Evolutionary conservation across 2,797 vertebrate species (phyloP).

Genomic region (Sebastes umbrosus): DNA sequence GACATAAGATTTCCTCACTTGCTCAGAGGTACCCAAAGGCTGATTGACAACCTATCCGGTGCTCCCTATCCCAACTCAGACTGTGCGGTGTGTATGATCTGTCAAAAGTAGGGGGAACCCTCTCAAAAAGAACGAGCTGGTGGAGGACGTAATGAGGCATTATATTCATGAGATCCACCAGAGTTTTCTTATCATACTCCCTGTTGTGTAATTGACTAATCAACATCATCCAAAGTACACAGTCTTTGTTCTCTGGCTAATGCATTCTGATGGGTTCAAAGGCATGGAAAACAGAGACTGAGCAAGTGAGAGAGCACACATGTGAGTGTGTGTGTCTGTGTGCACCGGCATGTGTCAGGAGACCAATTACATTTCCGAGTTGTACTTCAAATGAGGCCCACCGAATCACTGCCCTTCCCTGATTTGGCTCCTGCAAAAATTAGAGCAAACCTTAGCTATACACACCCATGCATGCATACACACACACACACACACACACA

Average conservation of each 20-base stretch:
- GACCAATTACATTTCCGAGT: conserved; percentile 74
- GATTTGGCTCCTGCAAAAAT: conserved; percentile 53
- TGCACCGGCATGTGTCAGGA: conserved; percentile 61
- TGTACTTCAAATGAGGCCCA: conserved; percentile 70
- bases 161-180: conserved; percentile 59
- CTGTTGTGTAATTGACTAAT: conserved; percentile 73
- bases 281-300: conserved; percentile 61
- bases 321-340: not conserved
- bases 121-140: conserved; percentile 12
- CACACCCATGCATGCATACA: not conserved
- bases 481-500: not conserved
- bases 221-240: conserved; percentile 66
- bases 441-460: conserved; percentile 35
- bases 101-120: conserved; percentile 32
- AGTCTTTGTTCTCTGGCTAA: conserved; percentile 72
- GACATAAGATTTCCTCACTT: not conserved
- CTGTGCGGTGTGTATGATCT: not conserved
- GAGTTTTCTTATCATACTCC: conserved; percentile 63
- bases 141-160: conserved; percentile 55
- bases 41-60: not conserved
- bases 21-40: not conserved
- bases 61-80: not conserved
- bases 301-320: conserved; percentile 19
- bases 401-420: conserved; percentile 55
- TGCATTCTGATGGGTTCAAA: conserved; percentile 75